phyloP scores from a whole-genome alignment of 2,888 invertebrate species.

The Volucella zonaria region DNA sequence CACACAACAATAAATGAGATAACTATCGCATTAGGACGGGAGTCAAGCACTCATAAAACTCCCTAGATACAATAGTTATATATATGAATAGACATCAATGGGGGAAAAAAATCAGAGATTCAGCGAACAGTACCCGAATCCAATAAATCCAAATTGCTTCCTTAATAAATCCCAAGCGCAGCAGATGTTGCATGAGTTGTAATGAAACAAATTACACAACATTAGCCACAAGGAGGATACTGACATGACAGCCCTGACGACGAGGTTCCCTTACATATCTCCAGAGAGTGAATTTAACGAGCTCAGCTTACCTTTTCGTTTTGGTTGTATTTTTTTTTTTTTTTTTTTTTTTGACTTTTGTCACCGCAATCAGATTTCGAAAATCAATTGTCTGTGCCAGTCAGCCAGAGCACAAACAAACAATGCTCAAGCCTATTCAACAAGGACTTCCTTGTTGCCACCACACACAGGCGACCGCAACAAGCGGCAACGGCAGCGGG shows the following conservation, averaged over 20 bases:
- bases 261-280: not conserved
- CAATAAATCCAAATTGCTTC: constrained; percentile 73
- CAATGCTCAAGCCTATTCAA: constrained; percentile 48
- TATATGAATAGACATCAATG: constrained; percentile 21
- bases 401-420: constrained; percentile 38
- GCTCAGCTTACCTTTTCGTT: constrained; percentile 32
- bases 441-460: constrained; percentile 56
- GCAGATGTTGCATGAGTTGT: constrained; percentile 69
- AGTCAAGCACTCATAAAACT: not conserved
- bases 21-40: constrained; percentile 59
- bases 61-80: not conserved
- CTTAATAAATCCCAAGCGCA: constrained; percentile 61
- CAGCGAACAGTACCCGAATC: constrained; percentile 53
- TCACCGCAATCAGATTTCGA: constrained; percentile 65
- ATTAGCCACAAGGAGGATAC: constrained; percentile 59
- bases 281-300: constrained; percentile 34
- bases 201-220: constrained; percentile 73
- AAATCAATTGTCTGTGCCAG: constrained; percentile 50
- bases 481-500: constrained; percentile 36
- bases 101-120: constrained; percentile 24
- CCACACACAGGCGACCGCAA: constrained; percentile 50
- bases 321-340: not conserved
- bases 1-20: constrained; percentile 45
- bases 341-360: constrained; percentile 55
- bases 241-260: not conserved